Percentiles rank a stretch among this genome's conserved stretches.
These are phyloP conservation scores for Galbula dea DNA, from an alignment of 2,113 vertebrate species.

Conservation along the genomic window DNA sequence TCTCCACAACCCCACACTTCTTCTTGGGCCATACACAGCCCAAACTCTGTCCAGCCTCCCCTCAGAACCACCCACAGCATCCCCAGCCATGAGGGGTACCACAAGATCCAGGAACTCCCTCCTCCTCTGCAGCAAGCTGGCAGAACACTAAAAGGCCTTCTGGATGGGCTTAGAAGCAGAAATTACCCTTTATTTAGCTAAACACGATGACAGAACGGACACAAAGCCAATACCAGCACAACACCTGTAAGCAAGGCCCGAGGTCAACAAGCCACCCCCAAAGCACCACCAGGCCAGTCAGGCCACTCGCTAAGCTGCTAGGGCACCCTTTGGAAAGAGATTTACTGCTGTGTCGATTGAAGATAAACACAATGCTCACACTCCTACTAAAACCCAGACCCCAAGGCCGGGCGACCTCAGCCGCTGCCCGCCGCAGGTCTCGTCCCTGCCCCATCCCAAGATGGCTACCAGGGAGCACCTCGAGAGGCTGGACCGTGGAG, in stretches of 20 bases:
- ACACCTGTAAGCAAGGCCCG: not conserved
- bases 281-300: too few relatives aligned
- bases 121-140: not conserved
- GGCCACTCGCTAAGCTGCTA: not conserved
- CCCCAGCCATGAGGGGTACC: not conserved
- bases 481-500: accelerated
- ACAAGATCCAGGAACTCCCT: not conserved
- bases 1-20: not conserved
- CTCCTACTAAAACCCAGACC: accelerated
- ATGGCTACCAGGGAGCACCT: not conserved
- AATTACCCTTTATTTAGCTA: not conserved
- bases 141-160: accelerated
- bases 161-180: not conserved
- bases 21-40: not conserved
- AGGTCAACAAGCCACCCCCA: too few relatives aligned
- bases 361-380: not conserved
- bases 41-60: not conserved
- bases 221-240: accelerated
- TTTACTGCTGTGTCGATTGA: not conserved
- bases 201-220: accelerated
- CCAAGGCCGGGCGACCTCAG: accelerated
- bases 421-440: accelerated
- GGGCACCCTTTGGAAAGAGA: not conserved
- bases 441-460: not conserved
- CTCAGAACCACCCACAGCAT: accelerated